Evolutionary conservation across 1,140 invertebrate species (phyloP), one percentile per base, ranked within the genome.

Genomic region (Parasteatoda tepidariorum): DNA sequence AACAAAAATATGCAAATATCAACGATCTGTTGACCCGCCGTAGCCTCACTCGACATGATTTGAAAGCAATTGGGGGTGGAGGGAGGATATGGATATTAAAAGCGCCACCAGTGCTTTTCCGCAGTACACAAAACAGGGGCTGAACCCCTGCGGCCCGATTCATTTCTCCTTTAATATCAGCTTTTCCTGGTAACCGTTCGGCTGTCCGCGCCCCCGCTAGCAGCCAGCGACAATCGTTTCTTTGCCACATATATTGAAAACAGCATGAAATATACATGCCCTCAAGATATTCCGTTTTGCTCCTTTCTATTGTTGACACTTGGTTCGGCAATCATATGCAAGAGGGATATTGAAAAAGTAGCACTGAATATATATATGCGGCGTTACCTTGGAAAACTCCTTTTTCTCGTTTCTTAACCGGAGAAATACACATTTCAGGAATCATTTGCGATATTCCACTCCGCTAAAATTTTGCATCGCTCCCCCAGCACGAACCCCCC

Each of bases 211-310:
- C 59, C 64, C 15, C 28, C 64, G 9, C n/a, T n/a, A n/a, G 31
- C 61, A 22, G 26, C 5, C 61, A 11, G 61, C 13, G 61, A 30
- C 64, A 33, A 67, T 18, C 76, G 76, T 48, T 71, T 82, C 78
- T 82, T 82, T 70, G 33, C 31, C 54, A 22, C 78, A n/a, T 75
- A 82, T 82, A 82, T 82, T 82, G 67, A 70, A 82, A 71, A 48
- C 78, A 64, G 78, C 78, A 82, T 82, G 78, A 82, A 82, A 82
- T 82, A 82, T 82, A 82, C 78, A 82, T 82, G 66, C 30, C 78
- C 34, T n/a, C 34, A n/a, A 57, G 67, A 54, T 55, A 61, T 67
- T 82, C 38, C 33, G 48, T 54, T 70, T 31, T 54, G 54, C 78
- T 82, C 78, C 31, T 28, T 48, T 33, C 78, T 28, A 82, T 62